Evolutionary conservation across 2,113 vertebrate genomes (phyloP).

Genomic region (Glareola pratincola): DNA sequence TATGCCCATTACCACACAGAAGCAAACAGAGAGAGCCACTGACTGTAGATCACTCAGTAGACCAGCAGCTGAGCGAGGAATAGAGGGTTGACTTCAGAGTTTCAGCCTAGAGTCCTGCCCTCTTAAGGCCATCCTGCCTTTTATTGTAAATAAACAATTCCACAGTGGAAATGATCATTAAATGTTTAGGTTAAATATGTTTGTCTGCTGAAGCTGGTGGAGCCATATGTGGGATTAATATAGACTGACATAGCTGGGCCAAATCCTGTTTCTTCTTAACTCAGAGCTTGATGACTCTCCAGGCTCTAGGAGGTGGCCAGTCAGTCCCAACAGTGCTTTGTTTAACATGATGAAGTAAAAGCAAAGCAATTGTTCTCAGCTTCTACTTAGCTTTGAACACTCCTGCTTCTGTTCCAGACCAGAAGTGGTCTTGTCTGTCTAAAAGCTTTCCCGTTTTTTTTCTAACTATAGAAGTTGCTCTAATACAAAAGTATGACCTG

Average conservation of each 20-base stretch:
- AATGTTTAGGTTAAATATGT: background rate
- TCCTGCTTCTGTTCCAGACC: background rate
- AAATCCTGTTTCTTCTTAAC: background rate
- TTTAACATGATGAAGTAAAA: background rate
- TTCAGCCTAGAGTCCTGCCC: background rate
- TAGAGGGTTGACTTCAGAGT: background rate
- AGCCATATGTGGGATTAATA: background rate
- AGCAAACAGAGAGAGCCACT: background rate
- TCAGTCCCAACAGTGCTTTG: background rate
- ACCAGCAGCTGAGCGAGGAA: background rate
- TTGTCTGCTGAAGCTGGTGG: background rate
- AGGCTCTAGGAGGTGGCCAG: background rate
- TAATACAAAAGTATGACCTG: background rate
- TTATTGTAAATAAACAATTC: background rate
- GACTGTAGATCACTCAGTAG: background rate
- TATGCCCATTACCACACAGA: background rate
- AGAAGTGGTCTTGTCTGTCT: background rate
- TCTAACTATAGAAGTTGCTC: background rate
- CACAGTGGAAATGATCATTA: background rate
- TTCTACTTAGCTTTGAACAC: background rate
- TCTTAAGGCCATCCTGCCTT: background rate
- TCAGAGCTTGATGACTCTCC: background rate
- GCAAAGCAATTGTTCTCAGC: background rate
- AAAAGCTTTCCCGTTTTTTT: background rate
- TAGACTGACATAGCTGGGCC: background rate